Percentiles rank a stretch among this genome's conserved stretches.
phyloP scores from a whole-genome alignment of 2,797 vertebrate species.

The Coilia nasus region DNA sequence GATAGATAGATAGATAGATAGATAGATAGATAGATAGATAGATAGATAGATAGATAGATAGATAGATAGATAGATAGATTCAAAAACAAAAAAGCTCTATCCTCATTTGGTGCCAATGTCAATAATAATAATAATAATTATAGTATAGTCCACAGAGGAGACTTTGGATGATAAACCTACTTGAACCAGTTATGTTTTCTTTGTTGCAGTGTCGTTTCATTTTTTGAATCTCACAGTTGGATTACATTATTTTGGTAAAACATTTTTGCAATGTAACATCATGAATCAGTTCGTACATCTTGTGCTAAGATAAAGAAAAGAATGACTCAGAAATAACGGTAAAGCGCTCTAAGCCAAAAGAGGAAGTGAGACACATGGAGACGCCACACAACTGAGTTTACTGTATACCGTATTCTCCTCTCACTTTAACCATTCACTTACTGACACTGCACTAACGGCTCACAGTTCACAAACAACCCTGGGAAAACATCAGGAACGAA shows the following conservation, averaged over 20 bases:
- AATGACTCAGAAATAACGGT: slow-evolving; percentile 9
- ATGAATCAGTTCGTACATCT: neutral
- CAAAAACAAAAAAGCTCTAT: too few relatives aligned
- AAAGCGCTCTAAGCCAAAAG: slow-evolving; percentile 45
- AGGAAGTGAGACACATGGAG: slow-evolving; percentile 72
- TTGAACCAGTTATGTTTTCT: neutral
- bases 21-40: too few relatives aligned
- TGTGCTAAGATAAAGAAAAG: neutral
- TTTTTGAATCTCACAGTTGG: neutral
- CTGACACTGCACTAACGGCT: slow-evolving; percentile 69
- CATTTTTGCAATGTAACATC: neutral
- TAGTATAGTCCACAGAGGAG: too few relatives aligned
- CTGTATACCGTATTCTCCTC: neutral
- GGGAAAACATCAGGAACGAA: slow-evolving; percentile 70
- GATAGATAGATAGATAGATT: neutral
- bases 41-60: neutral
- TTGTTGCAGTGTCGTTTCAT: too few relatives aligned
- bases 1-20: too few relatives aligned
- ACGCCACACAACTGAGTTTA: neutral
- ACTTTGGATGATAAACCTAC: neutral
- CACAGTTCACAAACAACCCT: slow-evolving; percentile 38
- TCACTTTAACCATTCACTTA: slow-evolving; percentile 66
- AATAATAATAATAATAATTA: neutral
- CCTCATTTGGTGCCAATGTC: too few relatives aligned
- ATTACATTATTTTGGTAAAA: neutral